Percentiles rank a stretch among this genome's conserved stretches.
phyloP scores from a whole-genome alignment of 1,140 invertebrate genomes.

The Sogatella furcifera region DNA sequence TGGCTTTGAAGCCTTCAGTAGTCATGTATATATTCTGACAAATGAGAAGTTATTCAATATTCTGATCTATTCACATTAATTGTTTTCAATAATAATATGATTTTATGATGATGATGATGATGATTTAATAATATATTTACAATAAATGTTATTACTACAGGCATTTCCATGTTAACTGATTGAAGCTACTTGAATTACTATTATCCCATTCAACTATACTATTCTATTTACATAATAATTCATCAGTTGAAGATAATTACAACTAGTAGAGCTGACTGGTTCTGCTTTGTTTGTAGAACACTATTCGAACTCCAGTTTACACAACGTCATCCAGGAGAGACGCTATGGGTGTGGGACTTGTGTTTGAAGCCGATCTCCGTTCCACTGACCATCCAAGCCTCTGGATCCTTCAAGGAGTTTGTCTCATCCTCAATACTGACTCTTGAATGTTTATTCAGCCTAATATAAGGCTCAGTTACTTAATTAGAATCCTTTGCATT shows the following conservation, averaged over 20 bases:
- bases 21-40: too few species aligned
- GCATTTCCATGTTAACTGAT: too few species aligned
- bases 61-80: too few species aligned
- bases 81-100: too few species aligned
- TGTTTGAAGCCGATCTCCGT: constrained; percentile 76
- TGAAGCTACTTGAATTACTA: too few species aligned
- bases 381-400: constrained; percentile 69
- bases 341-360: constrained; percentile 79
- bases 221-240: neutral
- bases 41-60: too few species aligned
- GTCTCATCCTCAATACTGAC: constrained; percentile 59
- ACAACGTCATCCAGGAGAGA: constrained; percentile 72
- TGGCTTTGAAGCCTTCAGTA: too few species aligned
- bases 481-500: neutral
- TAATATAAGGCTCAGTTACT: neutral
- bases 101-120: too few species aligned
- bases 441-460: constrained; percentile 38
- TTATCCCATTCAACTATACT: too few species aligned
- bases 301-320: constrained; percentile 75
- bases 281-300: constrained; percentile 48
- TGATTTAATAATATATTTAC: too few species aligned
- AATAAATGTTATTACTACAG: too few species aligned
- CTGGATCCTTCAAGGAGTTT: constrained; percentile 82
- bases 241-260: neutral
- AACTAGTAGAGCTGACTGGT: neutral